Percentiles rank a stretch among this genome's conserved stretches.
Evolutionary conservation across 2,113 vertebrate species (phyloP).

Genomic region (Pluvialis apricaria): DNA sequence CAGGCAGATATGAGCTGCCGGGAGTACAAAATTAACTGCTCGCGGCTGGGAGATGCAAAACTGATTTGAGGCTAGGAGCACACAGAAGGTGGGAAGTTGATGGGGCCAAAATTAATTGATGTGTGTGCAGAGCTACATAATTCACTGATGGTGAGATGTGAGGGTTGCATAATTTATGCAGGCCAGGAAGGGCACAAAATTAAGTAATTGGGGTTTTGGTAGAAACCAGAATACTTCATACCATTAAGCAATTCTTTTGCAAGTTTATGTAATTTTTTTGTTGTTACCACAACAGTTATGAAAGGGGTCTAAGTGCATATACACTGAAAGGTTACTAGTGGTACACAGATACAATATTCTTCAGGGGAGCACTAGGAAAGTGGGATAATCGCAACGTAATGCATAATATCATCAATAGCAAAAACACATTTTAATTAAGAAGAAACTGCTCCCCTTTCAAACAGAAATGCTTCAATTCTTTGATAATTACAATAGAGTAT

Average conservation of each 20-base stretch:
- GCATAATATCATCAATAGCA: not conserved
- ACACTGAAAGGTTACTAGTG: not conserved
- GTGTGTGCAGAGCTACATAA: not conserved
- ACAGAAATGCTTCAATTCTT: not conserved
- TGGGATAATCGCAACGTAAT: not conserved
- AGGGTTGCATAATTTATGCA: constrained; percentile 30
- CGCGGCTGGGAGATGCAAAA: constrained; percentile 27
- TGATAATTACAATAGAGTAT: not conserved
- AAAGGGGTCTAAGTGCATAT: not conserved
- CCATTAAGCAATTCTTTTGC: constrained; percentile 7
- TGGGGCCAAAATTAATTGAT: constrained; percentile 61
- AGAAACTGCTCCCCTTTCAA: not conserved
- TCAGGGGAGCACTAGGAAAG: not conserved
- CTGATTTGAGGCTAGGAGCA: not conserved
- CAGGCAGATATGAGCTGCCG: constrained; percentile 26
- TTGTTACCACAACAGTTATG: not conserved
- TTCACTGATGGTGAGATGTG: not conserved
- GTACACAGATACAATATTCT: not conserved
- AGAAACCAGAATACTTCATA: constrained; percentile 8
- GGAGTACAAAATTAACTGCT: constrained; percentile 16
- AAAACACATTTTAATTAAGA: not conserved
- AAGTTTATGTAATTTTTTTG: not conserved
- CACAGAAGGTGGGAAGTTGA: constrained; percentile 42
- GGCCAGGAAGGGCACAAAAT: constrained; percentile 28
- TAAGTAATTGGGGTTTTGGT: constrained; percentile 47